Evolutionary conservation across 2,888 invertebrate genomes (phyloP), one percentile per base, ranked within the genome.

Genomic region (Creontiades dilutus): DNA sequence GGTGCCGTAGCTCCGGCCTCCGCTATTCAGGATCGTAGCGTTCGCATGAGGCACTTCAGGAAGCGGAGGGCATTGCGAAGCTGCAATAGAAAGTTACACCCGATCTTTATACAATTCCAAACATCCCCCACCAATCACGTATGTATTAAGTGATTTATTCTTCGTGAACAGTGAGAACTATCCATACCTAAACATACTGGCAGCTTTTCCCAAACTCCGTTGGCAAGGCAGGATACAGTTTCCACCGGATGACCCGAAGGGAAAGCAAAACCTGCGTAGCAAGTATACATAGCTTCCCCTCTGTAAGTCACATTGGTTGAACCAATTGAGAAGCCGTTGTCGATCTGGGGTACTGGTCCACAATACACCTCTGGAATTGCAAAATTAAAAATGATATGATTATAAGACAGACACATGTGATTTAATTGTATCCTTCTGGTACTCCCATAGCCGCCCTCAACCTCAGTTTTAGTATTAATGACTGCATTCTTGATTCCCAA

Each of bases 271-370:
- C 98, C 99, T 88, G 98, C 98, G 93, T 99, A 99, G 93, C 99
- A 99, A 93, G 98, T 98, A 93, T 99, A 99, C 93, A 97, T 98
- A 89, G 98, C 98, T 91, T 97, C 95, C 55, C 98, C 99, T 91
- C 96, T 95, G 93, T 97, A 99, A 0, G 98, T 99, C 11, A 99
- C 99, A 93, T 99, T 99, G 4, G 98, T 97, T 0, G 99, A 98
- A 82, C 97, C 98, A 93, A 98, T 98, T 2, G 98, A 98, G 94
- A 98, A 99, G 82, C 99, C 99, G 93, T 99, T 99, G 93, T 98
- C 98, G 91, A 99, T 99, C 95, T 99, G 99, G 89, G 99, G 99
- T 82, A 99, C 99, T 37, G 99, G 98, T 89, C 98, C 98, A 93
- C 99, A 99, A 93, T 99, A 99, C 28, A 98, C 98, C 95, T 96